Evolutionary conservation across 2,888 invertebrate species (phyloP).

Genomic region (Meghimatium bilineatum): DNA sequence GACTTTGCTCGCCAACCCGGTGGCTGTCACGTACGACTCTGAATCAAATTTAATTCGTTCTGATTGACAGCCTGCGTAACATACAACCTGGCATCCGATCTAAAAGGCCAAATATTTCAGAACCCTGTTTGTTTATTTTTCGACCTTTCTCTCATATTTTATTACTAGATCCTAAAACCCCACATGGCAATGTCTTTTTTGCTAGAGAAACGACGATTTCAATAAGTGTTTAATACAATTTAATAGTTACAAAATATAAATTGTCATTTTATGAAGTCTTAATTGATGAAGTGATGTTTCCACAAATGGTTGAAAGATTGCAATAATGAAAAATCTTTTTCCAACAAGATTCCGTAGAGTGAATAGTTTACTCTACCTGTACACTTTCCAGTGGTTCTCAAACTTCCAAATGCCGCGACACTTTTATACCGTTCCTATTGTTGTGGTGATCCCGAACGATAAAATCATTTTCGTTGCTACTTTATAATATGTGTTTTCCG

Average conservation of each 20-base stretch:
- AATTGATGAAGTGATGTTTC: not conserved
- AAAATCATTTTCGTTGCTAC: too few species aligned
- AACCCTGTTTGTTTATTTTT: not conserved
- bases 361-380: not conserved
- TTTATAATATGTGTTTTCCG: too few species aligned
- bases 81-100: slow-evolving; percentile 21
- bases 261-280: not conserved
- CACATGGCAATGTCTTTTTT: not conserved
- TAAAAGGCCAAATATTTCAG: slow-evolving; percentile 20
- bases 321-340: not conserved
- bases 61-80: slow-evolving; percentile 43
- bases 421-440: too few species aligned
- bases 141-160: not conserved
- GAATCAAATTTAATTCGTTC: slow-evolving; percentile 28
- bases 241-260: not conserved
- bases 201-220: not conserved
- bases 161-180: not conserved
- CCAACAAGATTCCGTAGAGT: too few species aligned
- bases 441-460: too few species aligned
- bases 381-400: not conserved
- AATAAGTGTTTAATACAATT: slow-evolving; percentile 5
- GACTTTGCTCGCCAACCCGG: slow-evolving; percentile 5
- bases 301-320: too few species aligned
- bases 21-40: not conserved
- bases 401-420: too few species aligned